Base-by-base conservation (phyloP, 2,113 vertebrate species). In the Saccopteryx bilineata region DNA sequence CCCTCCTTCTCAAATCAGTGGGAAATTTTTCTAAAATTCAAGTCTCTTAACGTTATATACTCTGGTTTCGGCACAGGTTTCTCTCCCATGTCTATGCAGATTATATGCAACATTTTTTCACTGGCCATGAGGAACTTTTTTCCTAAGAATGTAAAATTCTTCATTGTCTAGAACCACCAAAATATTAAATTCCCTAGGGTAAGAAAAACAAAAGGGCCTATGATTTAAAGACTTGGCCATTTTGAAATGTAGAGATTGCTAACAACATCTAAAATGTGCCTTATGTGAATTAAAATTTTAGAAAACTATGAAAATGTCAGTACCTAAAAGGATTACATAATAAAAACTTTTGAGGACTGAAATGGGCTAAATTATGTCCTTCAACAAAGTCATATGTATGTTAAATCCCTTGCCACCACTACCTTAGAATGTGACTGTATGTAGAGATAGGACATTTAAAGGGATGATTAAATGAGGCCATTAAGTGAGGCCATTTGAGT, bases 61-160 rank as follows among this genome's bases (percentile, higher is more conserved):
- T 85, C 19, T 52, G 46, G 65, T 72, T 89, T 80, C 52, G 33
- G 26, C 74, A 90, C 31, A 92, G 28, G 13, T 54, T 61, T 95
- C 56, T 74, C 21, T 92, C 85, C 13, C 12, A 26, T 54, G 46
- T 85, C 52, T 80, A 21, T 71, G 6, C 24, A 28, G 28, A 46
- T 85, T 88, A 58, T 79, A 75, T 61, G 14, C 85, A 21, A 71
- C 24, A 74, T 79, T 72, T 95, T 93, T 80, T 85, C 28, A 63
- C 48, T 82, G 87, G 19, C 56, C 50, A 74, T 48, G 65, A 91
- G 39, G 56, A 92, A 66, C 46, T 61, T 86, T 94, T 87, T 58
- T 9, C 23, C 24, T 87, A 94, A 95, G 48, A 15, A 48, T 92
- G 26, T 93, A 65, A 85, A 95, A 61, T 85, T 93, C 71, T 76